A percentile compares a stretch with the other conserved stretches of the same genome.
Evolutionary conservation across 2,113 vertebrate species (phyloP).

Genomic region (Corythaeola cristata): DNA sequence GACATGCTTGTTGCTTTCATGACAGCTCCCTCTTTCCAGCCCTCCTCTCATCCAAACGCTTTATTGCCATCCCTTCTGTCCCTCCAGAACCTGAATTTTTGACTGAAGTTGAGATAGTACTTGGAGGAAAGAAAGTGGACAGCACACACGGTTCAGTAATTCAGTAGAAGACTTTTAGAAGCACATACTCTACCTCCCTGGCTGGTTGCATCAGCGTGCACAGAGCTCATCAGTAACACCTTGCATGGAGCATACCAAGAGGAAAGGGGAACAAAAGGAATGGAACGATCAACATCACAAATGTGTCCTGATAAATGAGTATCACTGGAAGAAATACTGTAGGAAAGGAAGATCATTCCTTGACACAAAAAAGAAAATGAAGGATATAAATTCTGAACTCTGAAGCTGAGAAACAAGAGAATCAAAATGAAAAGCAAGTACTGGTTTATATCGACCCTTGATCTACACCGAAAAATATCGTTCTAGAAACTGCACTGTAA

Average conservation of each 20-base stretch:
- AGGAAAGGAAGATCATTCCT: not conserved
- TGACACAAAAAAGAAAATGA: not conserved
- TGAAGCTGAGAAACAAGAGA: not conserved
- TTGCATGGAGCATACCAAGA: fast-evolving
- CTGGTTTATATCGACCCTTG: not conserved
- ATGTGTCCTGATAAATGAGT: not conserved
- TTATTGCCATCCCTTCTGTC: not conserved
- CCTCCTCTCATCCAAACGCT: not conserved
- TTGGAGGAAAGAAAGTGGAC: not conserved
- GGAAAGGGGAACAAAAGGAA: not conserved
- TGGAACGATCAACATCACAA: not conserved
- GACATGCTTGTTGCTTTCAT: not conserved
- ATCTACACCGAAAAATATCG: not conserved
- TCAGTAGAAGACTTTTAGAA: not conserved
- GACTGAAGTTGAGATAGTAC: not conserved
- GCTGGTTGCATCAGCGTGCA: not conserved
- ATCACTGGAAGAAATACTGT: not conserved
- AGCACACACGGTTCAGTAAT: not conserved
- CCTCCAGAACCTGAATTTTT: not conserved
- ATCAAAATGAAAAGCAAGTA: not conserved
- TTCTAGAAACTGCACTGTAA: not conserved
- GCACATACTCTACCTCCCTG: not conserved
- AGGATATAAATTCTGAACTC: not conserved
- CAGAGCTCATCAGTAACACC: not conserved
- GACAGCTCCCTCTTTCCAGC: not conserved